A percentile compares a stretch with the other conserved stretches of the same genome.
Conservation (phyloP, 92 coral and sea anemone species). For the Galaxea fascicularis region DNA sequence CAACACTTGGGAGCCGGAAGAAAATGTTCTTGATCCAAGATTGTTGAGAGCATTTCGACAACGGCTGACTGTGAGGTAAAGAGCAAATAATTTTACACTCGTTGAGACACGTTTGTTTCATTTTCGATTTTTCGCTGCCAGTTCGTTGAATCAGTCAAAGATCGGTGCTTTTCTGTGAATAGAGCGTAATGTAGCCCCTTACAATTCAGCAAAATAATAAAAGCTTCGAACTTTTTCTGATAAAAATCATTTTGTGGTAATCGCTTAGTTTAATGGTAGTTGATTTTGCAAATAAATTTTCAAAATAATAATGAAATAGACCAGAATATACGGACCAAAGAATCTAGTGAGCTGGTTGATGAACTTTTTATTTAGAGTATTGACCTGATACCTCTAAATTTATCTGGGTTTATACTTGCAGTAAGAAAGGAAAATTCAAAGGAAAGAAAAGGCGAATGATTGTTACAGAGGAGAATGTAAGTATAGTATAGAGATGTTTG, state of each 20-base stretch:
- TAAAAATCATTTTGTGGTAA: constrained; percentile 18
- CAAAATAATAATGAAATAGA: neutral
- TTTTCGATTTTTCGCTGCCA: constrained; percentile 9
- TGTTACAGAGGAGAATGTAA: constrained; percentile 32
- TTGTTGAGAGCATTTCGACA: constrained; percentile 87
- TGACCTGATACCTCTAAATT: neutral
- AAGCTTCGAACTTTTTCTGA: neutral
- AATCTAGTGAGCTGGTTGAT: neutral
- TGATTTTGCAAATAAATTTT: neutral
- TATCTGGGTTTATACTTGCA: neutral
- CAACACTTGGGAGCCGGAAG: constrained; percentile 99
- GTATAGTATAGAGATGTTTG: neutral
- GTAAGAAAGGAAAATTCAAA: constrained; percentile 47
- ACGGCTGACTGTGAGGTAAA: constrained; percentile 65
- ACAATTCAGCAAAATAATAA: neutral
- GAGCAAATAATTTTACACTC: neutral
- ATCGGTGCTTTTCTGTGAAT: neutral
- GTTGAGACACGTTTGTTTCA: constrained; percentile 4
- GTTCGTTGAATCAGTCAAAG: neutral
- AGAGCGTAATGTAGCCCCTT: neutral
- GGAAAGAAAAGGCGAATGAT: constrained; percentile 45
- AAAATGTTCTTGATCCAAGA: constrained; percentile 95
- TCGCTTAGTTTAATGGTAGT: neutral
- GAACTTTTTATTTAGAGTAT: neutral
- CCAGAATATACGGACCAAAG: no score